Percentiles rank a stretch among this genome's conserved stretches.
Evolutionary conservation across 2,113 vertebrate genomes (phyloP).

Genomic region (Xyrauchen texanus): DNA sequence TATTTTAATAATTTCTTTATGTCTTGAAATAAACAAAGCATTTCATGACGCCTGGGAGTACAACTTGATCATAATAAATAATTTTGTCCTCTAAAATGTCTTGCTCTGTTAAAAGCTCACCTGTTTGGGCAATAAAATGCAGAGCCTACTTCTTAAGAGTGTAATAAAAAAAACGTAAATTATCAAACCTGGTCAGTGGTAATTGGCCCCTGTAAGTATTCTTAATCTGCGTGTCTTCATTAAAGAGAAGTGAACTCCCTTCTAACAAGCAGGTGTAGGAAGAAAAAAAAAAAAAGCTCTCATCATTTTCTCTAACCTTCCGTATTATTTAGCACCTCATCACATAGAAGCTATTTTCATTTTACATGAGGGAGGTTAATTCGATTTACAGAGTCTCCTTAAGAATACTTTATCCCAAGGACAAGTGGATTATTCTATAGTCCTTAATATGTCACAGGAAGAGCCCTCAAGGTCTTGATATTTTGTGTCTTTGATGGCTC

Average conservation of each 20-base stretch:
- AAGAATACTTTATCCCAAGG: slow-evolving; percentile 66
- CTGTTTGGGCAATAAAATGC: too few species aligned
- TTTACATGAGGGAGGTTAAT: slow-evolving; percentile 73
- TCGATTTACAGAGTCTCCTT: slow-evolving; percentile 66
- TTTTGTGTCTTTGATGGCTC: slow-evolving; percentile 1
- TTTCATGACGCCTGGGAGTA: not conserved
- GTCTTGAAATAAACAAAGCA: not conserved
- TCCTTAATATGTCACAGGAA: slow-evolving; percentile 60
- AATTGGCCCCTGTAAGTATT: slow-evolving; percentile 55
- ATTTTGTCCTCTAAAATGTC: not conserved
- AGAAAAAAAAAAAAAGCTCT: slow-evolving; percentile 69
- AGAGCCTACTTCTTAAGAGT: too few species aligned
- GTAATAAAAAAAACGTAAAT: not conserved
- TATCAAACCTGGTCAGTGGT: not conserved
- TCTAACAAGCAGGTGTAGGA: slow-evolving; percentile 26
- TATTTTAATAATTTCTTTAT: not conserved
- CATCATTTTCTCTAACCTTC: slow-evolving; percentile 59
- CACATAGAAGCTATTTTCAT: slow-evolving; percentile 69
- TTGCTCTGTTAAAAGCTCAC: not conserved
- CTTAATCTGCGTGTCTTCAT: slow-evolving; percentile 60
- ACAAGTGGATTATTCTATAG: slow-evolving; percentile 71
- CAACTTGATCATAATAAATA: not conserved
- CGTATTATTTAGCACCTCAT: slow-evolving; percentile 71
- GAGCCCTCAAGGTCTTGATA: slow-evolving; percentile 2
- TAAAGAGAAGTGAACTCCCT: slow-evolving; percentile 66